These are phyloP conservation scores for Enhydra lutris DNA, from an alignment of 2,113 vertebrate genomes.

Conservation along the genomic window DNA sequence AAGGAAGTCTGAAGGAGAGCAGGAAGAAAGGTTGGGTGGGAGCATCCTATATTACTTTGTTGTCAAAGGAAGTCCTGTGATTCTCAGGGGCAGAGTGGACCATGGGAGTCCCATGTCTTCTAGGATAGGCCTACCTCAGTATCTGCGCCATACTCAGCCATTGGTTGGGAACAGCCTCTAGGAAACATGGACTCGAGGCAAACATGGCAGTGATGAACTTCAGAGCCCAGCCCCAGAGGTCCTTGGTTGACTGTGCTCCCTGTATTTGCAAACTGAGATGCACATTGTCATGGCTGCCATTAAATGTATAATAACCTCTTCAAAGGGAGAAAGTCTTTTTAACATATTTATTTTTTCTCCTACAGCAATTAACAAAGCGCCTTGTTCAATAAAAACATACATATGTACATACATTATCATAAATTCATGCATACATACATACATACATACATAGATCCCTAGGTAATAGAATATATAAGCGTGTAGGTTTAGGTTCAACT, in stretches of 20 bases:
- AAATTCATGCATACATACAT: background rate
- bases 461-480: background rate
- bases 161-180: background rate
- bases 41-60: fast-evolving
- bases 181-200: background rate
- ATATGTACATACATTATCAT: background rate
- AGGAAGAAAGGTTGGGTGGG: background rate
- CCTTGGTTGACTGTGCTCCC: background rate
- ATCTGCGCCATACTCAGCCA: background rate
- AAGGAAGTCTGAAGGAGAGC: background rate
- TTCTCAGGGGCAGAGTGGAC: background rate
- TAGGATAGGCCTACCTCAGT: background rate
- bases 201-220: no score
- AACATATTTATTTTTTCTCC: background rate
- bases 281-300: background rate
- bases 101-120: background rate
- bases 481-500: background rate
- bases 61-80: background rate
- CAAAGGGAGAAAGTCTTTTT: background rate
- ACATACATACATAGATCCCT: background rate
- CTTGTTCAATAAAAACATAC: background rate
- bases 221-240: background rate
- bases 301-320: background rate
- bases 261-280: background rate
- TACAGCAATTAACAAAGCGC: background rate